phyloP scores from a whole-genome alignment of 30 jellyfish, hydroid and myxozoan species.

The Hydractinia echinata region DNA sequence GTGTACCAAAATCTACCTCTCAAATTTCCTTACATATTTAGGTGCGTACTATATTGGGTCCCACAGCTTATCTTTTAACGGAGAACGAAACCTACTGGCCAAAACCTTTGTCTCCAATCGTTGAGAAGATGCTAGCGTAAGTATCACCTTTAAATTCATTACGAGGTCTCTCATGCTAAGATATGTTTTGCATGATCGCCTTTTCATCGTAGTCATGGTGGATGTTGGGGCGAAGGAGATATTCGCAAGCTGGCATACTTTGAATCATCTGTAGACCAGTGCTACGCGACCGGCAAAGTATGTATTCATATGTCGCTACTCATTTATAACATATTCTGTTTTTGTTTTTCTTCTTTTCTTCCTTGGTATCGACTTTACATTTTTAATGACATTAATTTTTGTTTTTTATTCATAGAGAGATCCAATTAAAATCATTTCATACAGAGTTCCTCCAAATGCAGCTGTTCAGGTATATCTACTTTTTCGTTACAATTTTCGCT shows the following conservation, averaged over 20 bases:
- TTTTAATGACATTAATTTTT: neutral
- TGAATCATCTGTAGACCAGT: slow-evolving; percentile 85
- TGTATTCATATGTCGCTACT: neutral
- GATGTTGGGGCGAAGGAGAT: slow-evolving; percentile 93
- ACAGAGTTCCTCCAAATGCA: slow-evolving; percentile 84
- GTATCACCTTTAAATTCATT: neutral
- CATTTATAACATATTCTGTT: neutral
- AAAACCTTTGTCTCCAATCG: slow-evolving; percentile 62
- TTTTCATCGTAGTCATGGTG: slow-evolving; percentile 57
- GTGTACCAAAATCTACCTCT: neutral
- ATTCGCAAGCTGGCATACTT: slow-evolving; percentile 83
- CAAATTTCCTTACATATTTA: neutral
- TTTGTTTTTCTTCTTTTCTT: neutral
- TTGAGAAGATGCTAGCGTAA: slow-evolving; percentile 72
- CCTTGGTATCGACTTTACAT: neutral
- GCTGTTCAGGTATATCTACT: slow-evolving; percentile 80
- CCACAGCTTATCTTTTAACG: slow-evolving; percentile 62
- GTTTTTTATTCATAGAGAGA: slow-evolving; percentile 57
- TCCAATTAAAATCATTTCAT: slow-evolving; percentile 58
- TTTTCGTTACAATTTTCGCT: neutral
- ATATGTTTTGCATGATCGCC: neutral
- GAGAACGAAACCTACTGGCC: slow-evolving; percentile 78
- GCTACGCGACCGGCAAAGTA: slow-evolving; percentile 68
- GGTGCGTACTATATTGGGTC: slow-evolving; percentile 91
- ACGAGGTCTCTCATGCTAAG: neutral